These are phyloP conservation scores for Erythrolamprus reginae DNA, from an alignment of 2,113 vertebrate genomes.

Conservation along the genomic window DNA sequence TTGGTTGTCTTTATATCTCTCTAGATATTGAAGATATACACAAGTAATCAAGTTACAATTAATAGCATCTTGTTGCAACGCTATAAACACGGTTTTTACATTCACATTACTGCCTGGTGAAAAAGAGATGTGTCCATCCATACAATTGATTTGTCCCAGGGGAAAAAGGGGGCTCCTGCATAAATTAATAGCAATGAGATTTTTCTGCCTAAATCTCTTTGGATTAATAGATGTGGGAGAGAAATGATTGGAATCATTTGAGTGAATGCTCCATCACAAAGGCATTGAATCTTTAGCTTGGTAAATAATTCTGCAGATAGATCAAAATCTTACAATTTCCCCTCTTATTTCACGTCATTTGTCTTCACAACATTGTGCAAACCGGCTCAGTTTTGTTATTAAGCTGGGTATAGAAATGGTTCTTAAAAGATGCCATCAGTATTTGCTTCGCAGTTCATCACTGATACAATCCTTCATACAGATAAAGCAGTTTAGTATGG, in stretches of 20 bases:
- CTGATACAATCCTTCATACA: background rate
- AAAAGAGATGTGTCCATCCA: background rate
- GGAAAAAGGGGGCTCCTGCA: background rate
- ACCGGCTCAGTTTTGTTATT: background rate
- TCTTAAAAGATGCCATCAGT: background rate
- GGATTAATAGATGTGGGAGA: background rate
- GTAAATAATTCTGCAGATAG: background rate
- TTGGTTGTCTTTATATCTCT: background rate
- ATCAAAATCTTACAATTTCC: background rate
- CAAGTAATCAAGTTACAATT: background rate
- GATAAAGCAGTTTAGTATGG: background rate
- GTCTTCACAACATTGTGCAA: background rate
- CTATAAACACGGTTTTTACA: background rate
- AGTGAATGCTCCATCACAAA: background rate
- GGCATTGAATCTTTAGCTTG: background rate
- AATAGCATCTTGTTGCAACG: background rate
- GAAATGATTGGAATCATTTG: background rate
- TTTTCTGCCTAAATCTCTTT: background rate
- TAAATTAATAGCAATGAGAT: background rate
- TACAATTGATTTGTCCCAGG: background rate
- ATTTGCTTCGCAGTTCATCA: background rate
- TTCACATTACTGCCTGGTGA: background rate
- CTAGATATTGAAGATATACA: background rate
- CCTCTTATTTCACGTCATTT: background rate
- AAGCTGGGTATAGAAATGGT: background rate